These are phyloP conservation scores for Glaucopsyche alexis DNA, from an alignment of 2,888 invertebrate species.

Conservation along the genomic window DNA sequence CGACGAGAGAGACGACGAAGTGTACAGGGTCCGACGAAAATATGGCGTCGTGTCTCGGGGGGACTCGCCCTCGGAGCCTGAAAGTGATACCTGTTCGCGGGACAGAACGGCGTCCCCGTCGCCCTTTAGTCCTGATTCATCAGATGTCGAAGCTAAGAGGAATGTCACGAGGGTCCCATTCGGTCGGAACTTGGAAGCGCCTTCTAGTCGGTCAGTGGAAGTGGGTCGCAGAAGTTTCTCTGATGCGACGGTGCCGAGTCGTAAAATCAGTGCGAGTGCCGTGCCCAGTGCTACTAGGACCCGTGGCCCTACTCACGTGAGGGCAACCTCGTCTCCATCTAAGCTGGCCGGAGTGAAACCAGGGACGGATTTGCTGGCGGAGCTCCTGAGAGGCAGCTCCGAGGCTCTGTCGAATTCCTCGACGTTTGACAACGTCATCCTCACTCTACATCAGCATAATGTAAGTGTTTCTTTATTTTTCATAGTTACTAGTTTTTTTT, in stretches of 20 bases:
- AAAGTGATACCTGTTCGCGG: conserved; percentile 80
- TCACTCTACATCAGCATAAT: conserved; percentile 74
- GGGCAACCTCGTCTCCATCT: conserved; percentile 89
- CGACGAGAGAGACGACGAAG: conserved; percentile 85
- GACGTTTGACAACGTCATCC: conserved; percentile 74
- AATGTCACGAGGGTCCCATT: conserved; percentile 85
- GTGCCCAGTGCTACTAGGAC: conserved; percentile 60
- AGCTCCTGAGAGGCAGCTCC: conserved; percentile 88
- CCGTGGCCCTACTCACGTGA: conserved; percentile 82
- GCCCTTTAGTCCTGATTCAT: conserved; percentile 82
- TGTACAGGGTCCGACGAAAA: conserved; percentile 62
- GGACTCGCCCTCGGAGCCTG: conserved; percentile 87
- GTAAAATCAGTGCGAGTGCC: conserved; percentile 82
- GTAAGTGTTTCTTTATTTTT: conserved; percentile 55
- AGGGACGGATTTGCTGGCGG: conserved; percentile 84
- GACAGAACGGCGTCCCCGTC: conserved; percentile 82
- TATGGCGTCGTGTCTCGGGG: conserved; percentile 68
- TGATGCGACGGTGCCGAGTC: conserved; percentile 75
- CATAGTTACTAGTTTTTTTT: neutral
- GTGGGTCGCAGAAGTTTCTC: conserved; percentile 73
- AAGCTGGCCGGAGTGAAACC: conserved; percentile 83
- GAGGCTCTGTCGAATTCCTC: conserved; percentile 85
- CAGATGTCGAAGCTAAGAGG: conserved; percentile 69
- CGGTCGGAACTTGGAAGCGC: conserved; percentile 69
- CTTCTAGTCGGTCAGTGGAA: conserved; percentile 77